Evolutionary conservation across 2,888 invertebrate species (phyloP), one percentile per base, ranked within the genome.

Genomic region (Melinopterus prodromus): DNA sequence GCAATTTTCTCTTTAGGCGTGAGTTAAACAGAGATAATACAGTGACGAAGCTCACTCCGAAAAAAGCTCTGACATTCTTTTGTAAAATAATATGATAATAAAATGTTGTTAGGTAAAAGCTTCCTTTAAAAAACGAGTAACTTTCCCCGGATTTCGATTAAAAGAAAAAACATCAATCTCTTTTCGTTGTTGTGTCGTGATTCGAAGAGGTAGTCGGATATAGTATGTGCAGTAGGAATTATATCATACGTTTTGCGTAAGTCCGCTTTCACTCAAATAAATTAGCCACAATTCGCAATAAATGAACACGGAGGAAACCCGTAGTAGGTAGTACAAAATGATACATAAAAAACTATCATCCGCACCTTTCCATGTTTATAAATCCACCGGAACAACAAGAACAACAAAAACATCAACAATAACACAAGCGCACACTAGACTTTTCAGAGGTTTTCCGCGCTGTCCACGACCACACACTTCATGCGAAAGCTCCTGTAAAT

Each of bases 401-500:
- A 69, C 69, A 78, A 12, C 38, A 69, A 35, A 26, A 71, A 37
- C 74, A 16, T 14, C 12, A 6, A 26, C 74, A 35, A 76, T 26
- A 26, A 26, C 26, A 26, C 26, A 26, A 26, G 53, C 53, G 12
- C 53, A 12, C 53, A 53, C 53, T 53, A 53, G 9, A 53, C 53
- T 12, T 53, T 53, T 53, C 53, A 53, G 53, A 81, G 81, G 81
- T 53, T 80, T 77, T 81, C 81, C 14, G 80, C 81, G 72, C 77
- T 71, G 79, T 85, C 85, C 81, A 84, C 85, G 81, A 87, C 84
- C 82, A 88, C 88, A 85, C 87, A 88, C 86, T 85, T 87, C 81
- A 87, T 84, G 16, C 85, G 83, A 82, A 88, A 88, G 82, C 84
- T 86, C 80, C 87, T 83, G 80, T 85, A 85, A 81, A 86, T 85